These are phyloP conservation scores for Drosophila cyrtoloma DNA, from an alignment of 2,888 invertebrate genomes.

Conservation along the genomic window DNA sequence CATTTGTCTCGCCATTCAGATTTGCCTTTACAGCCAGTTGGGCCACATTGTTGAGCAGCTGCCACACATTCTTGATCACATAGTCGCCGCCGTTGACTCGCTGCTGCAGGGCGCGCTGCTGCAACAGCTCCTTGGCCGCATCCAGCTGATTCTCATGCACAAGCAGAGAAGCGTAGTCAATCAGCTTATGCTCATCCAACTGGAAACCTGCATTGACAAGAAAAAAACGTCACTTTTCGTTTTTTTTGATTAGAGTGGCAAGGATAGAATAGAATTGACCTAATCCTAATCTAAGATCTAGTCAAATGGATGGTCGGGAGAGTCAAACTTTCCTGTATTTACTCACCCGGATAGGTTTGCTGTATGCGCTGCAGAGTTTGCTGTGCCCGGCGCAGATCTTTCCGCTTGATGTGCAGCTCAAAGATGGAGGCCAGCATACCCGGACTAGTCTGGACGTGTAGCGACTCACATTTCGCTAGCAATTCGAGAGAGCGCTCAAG, in stretches of 20 bases:
- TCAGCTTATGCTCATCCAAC: constrained; percentile 89
- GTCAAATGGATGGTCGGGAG: background rate
- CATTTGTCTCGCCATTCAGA: background rate
- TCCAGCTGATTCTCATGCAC: constrained; percentile 83
- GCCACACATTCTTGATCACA: constrained; percentile 88
- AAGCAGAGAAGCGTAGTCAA: constrained; percentile 88
- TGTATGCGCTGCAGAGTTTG: constrained; percentile 86
- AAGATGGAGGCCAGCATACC: constrained; percentile 89
- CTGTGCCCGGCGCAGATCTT: constrained; percentile 87
- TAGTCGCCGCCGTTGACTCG: constrained; percentile 85
- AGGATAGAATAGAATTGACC: background rate
- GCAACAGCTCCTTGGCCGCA: constrained; percentile 85
- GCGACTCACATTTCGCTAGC: constrained; percentile 86
- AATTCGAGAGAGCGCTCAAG: constrained; percentile 87
- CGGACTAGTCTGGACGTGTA: constrained; percentile 87
- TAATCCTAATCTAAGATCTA: background rate
- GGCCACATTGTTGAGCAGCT: constrained; percentile 87
- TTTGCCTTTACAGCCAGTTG: constrained; percentile 60
- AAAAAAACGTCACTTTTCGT: background rate
- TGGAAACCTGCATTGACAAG: constrained; percentile 85
- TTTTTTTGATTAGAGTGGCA: background rate
- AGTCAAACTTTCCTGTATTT: background rate
- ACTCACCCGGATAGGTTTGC: constrained; percentile 85
- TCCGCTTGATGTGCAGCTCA: constrained; percentile 87
- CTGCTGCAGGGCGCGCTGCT: constrained; percentile 85